phyloP scores from a whole-genome alignment of 2,888 invertebrate species.

The Antheraea yamamai region DNA sequence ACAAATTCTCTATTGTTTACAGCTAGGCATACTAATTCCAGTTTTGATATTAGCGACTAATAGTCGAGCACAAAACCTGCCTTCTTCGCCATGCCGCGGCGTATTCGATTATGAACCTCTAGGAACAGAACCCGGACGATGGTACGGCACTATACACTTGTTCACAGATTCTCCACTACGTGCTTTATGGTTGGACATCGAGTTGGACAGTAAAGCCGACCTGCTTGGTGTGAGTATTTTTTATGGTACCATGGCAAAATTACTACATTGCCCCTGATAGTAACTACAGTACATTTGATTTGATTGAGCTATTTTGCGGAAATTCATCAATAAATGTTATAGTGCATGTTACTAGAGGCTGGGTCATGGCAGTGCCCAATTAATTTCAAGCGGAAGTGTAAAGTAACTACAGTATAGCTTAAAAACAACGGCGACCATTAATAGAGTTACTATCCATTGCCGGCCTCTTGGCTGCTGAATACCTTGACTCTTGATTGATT shows the following conservation, averaged over 20 bases:
- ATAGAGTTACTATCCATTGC: too few species aligned
- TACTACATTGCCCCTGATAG: too few species aligned
- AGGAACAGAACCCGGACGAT: constrained; percentile 74
- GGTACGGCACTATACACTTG: constrained; percentile 82
- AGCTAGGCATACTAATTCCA: not conserved
- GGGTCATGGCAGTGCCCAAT: too few species aligned
- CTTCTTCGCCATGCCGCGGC: constrained; percentile 79
- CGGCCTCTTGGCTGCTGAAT: too few species aligned
- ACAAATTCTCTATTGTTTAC: not conserved
- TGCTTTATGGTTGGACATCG: constrained; percentile 81
- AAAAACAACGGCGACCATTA: too few species aligned
- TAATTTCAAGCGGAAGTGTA: too few species aligned
- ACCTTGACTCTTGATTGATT: too few species aligned
- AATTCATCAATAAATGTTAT: too few species aligned
- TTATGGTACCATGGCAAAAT: not conserved
- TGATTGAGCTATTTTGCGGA: too few species aligned
- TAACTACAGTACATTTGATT: too few species aligned
- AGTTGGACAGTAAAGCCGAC: constrained; percentile 79
- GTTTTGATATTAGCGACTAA: constrained; percentile 39
- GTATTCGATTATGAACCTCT: constrained; percentile 80
- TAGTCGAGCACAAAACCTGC: constrained; percentile 45
- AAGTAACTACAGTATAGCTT: too few species aligned
- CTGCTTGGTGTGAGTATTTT: constrained; percentile 78
- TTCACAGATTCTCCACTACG: constrained; percentile 77
- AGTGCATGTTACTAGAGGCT: too few species aligned